Evolutionary conservation across 2,888 invertebrate genomes (phyloP).

Genomic region (Tigriopus californicus): DNA sequence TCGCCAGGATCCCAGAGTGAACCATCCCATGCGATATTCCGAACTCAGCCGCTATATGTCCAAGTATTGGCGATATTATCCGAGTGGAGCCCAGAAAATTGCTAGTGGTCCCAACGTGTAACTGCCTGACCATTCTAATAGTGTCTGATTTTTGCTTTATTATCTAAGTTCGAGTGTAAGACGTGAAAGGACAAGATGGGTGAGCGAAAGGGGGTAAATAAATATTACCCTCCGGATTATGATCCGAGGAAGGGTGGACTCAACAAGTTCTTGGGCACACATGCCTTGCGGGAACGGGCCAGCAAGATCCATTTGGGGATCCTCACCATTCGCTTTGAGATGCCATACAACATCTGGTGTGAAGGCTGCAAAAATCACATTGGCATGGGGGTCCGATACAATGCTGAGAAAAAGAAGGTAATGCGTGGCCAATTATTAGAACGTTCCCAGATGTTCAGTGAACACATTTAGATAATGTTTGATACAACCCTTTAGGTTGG

Average conservation of each 20-base stretch:
- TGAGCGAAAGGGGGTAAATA: slow-evolving; percentile 91
- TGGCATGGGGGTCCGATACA: slow-evolving; percentile 97
- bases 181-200: slow-evolving; percentile 37
- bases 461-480: not conserved
- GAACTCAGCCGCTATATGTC: not conserved
- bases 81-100: not conserved
- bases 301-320: slow-evolving; percentile 89
- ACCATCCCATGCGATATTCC: not conserved
- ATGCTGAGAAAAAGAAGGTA: slow-evolving; percentile 67
- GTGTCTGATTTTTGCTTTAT: too few relatives aligned
- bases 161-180: too few relatives aligned
- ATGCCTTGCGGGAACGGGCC: slow-evolving; percentile 87
- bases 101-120: too few relatives aligned
- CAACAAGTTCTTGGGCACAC: slow-evolving; percentile 77
- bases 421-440: not conserved
- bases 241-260: slow-evolving; percentile 84
- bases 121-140: too few relatives aligned
- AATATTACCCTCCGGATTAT: slow-evolving; percentile 97
- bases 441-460: not conserved
- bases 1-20: not conserved
- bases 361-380: slow-evolving; percentile 94
- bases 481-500: slow-evolving; percentile 36
- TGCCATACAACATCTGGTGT: slow-evolving; percentile 99
- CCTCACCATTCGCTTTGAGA: slow-evolving; percentile 88
- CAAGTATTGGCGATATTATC: slow-evolving; percentile 4